Conservation (phyloP, 1,140 invertebrate genomes). For the Druon quercuslanigerum region DNA sequence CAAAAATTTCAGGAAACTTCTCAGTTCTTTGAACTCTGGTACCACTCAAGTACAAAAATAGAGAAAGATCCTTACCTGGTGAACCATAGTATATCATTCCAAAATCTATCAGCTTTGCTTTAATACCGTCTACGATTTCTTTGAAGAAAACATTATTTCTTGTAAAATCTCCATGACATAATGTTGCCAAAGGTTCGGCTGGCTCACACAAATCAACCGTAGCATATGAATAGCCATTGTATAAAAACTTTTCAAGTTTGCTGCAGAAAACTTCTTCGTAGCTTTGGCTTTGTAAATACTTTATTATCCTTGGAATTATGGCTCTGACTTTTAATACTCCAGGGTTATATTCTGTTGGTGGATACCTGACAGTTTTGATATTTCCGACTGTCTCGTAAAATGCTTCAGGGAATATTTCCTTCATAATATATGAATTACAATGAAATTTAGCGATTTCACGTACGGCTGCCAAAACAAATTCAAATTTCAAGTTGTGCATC, state of each 20-base stretch:
- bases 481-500: constrained; percentile 30
- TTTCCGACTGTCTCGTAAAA: constrained; percentile 38
- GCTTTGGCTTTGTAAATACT: constrained; percentile 42
- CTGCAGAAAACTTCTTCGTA: constrained; percentile 45
- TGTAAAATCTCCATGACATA: constrained; percentile 52
- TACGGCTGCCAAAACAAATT: constrained; percentile 42
- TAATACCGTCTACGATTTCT: background rate
- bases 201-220: constrained; percentile 27
- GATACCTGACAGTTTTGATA: constrained; percentile 34
- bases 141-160: constrained; percentile 48
- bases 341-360: constrained; percentile 1
- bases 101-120: constrained; percentile 52
- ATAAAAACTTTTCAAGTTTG: constrained; percentile 36
- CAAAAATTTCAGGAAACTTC: constrained; percentile 36
- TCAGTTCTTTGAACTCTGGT: constrained; percentile 35
- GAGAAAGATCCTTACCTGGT: constrained; percentile 42
- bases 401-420: constrained; percentile 33
- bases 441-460: constrained; percentile 51
- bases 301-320: constrained; percentile 35
- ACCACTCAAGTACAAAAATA: constrained; percentile 45
- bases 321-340: constrained; percentile 30
- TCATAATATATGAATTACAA: constrained; percentile 43
- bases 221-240: constrained; percentile 31
- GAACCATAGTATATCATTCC: constrained; percentile 45
- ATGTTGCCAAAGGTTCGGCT: constrained; percentile 44